phyloP scores from a whole-genome alignment of 1,140 invertebrate genomes.

The Scaptomyza montana region DNA sequence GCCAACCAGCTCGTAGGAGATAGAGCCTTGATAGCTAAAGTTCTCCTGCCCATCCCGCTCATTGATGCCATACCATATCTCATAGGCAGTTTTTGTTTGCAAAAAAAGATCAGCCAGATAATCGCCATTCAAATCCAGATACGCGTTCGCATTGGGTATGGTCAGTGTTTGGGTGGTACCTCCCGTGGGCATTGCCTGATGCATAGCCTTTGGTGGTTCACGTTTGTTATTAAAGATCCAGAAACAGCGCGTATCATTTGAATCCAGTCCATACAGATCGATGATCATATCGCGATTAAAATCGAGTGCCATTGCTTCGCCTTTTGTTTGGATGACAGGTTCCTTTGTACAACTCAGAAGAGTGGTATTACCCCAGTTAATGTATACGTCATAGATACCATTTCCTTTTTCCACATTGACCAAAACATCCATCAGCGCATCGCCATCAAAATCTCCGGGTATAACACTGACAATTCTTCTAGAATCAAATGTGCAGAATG shows the following conservation, averaged over 20 bases:
- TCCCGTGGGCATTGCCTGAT: constrained; percentile 83
- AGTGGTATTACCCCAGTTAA: constrained; percentile 90
- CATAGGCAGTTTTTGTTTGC: constrained; percentile 89
- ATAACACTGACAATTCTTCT: constrained; percentile 89
- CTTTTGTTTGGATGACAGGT: constrained; percentile 84
- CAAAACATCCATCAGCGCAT: constrained; percentile 96
- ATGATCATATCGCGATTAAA: constrained; percentile 97
- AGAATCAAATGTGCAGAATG: constrained; percentile 87
- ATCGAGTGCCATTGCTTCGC: constrained; percentile 94
- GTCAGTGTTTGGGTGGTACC: constrained; percentile 29
- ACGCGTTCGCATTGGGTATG: constrained; percentile 94
- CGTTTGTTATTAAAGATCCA: constrained; percentile 90
- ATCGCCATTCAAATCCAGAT: constrained; percentile 94
- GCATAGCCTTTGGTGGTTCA: constrained; percentile 83
- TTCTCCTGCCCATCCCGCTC: constrained; percentile 80
- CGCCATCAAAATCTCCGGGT: constrained; percentile 97
- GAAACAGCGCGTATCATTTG: constrained; percentile 86
- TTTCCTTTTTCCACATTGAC: constrained; percentile 82
- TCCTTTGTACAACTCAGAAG: constrained; percentile 87
- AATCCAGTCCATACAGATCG: constrained; percentile 93
- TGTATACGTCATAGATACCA: constrained; percentile 85
- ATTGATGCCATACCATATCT: constrained; percentile 89
- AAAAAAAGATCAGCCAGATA: constrained; percentile 93
- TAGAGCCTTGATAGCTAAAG: constrained; percentile 86
- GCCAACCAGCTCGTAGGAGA: constrained; percentile 85